Base-by-base conservation (phyloP, 2,888 invertebrate genomes). In the Leistus spinibarbis region DNA sequence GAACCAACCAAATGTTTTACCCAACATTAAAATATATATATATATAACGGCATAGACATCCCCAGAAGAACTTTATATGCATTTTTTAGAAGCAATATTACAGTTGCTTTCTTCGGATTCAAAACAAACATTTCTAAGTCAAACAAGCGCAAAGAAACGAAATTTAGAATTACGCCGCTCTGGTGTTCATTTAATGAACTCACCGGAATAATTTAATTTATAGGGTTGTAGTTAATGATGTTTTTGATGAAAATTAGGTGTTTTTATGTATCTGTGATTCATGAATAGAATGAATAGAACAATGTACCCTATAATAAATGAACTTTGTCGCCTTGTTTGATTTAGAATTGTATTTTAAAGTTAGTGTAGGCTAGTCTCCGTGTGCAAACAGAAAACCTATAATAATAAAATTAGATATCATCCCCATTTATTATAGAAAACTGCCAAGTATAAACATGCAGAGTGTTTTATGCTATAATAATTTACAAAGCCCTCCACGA, bases 291-390 rank as follows among this genome's bases (percentile, higher is more conserved):
- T n/a, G n/a, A n/a, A n/a, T n/a, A n/a, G n/a, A n/a, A n/a, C n/a
- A n/a, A n/a, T n/a, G n/a, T n/a, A n/a, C n/a, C 2, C 2, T 54
- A 54, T 2, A 54, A 54, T 2, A 60, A 19, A 3, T 17, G 20
- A 23, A 64, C 2, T 23, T 13, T 71, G 54, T 17, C 13, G 19
- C 40, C 19, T 57, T 73, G 16, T 60, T 75, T 75, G 69, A 64
- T 74, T 72, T 19, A 60, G 74, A 74, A 17, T 57, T 53, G 60
- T 10, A 19, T 60, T 17, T 19, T n/a, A 60, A 69, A 73, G 53
- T 75, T 73, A 72, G 24, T 69, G 53, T 75, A 69, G 69, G 19
- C 75, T 75, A 75, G 75, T 75, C 66, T 66, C 75, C 75, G 56
- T 75, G 69, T 75, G 75, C 69, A 75, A n/a, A 75, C 73, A 73